These are phyloP conservation scores for Pseudomugil gertrudae DNA, from an alignment of 2,797 vertebrate genomes.

Conservation along the genomic window DNA sequence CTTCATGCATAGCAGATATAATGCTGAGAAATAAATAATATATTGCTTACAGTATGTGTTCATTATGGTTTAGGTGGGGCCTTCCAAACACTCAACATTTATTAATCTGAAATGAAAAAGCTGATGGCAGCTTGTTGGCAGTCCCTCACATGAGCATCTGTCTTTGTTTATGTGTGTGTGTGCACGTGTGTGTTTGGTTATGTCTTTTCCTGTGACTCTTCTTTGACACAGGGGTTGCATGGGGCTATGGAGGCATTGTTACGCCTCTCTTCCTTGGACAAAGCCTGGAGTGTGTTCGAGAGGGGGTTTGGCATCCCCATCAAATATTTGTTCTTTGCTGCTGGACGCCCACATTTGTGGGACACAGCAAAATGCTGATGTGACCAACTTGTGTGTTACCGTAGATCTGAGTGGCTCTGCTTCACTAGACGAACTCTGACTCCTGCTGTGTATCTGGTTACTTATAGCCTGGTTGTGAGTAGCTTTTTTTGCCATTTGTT, in stretches of 20 bases:
- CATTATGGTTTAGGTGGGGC: background rate
- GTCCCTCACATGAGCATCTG: slow-evolving; percentile 27
- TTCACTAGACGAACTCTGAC: slow-evolving; percentile 10
- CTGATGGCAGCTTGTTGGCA: slow-evolving; percentile 16
- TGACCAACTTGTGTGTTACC: slow-evolving; percentile 31
- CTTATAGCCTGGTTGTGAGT: background rate
- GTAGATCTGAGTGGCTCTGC: slow-evolving; percentile 6
- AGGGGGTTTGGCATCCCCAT: slow-evolving; percentile 72
- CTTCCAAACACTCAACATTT: slow-evolving; percentile 17
- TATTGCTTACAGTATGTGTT: background rate
- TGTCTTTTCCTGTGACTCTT: slow-evolving; percentile 42
- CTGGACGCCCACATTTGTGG: slow-evolving; percentile 68
- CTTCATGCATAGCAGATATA: background rate
- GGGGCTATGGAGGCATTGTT: slow-evolving; percentile 72
- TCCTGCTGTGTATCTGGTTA: slow-evolving; percentile 18
- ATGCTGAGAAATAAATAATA: background rate
- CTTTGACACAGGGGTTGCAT: slow-evolving; percentile 58
- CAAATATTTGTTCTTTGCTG: slow-evolving; percentile 80
- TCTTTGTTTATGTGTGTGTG: slow-evolving; percentile 31
- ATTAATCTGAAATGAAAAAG: slow-evolving; percentile 29
- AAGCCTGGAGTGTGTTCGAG: slow-evolving; percentile 76
- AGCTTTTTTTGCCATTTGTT: slow-evolving; percentile 28
- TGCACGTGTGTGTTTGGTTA: slow-evolving; percentile 18
- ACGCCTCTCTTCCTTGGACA: slow-evolving; percentile 71
- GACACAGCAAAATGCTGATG: slow-evolving; percentile 43